A percentile compares a stretch with the other conserved stretches of the same genome.
Evolutionary conservation across 2,113 vertebrate species (phyloP).

Genomic region (Hypanus sabinus): DNA sequence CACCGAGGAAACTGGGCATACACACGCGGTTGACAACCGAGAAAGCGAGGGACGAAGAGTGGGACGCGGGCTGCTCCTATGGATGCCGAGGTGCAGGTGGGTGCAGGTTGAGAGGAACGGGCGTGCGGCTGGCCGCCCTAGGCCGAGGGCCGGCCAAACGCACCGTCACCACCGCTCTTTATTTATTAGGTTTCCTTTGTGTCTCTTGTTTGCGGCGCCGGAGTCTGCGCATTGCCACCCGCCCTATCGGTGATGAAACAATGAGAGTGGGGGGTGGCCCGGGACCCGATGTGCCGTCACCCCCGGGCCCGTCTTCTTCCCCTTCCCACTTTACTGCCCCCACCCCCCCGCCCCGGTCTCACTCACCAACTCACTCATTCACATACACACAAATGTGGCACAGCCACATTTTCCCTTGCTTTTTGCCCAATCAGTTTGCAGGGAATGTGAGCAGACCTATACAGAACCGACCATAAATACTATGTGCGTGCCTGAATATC

Average conservation of each 20-base stretch:
- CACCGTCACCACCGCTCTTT: no score
- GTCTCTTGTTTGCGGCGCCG: neutral
- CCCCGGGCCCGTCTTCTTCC: neutral
- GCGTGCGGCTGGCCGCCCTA: no score
- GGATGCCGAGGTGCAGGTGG: conserved; percentile 25
- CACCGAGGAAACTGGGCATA: neutral
- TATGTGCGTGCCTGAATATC: no score
- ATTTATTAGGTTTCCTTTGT: neutral
- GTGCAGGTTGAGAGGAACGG: neutral
- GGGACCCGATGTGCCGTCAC: neutral
- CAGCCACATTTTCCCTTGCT: no score
- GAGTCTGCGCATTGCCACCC: conserved; percentile 24
- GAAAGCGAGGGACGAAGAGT: neutral
- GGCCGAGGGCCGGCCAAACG: no score
- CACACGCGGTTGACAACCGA: neutral
- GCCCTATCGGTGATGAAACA: neutral
- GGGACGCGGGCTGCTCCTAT: conserved; percentile 11
- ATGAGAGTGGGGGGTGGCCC: neutral
- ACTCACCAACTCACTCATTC: neutral
- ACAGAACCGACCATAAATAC: no score
- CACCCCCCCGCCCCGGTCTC: no score
- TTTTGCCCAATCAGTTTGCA: no score
- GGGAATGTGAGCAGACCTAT: no score
- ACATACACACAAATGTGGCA: neutral
- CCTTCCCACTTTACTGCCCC: neutral